Percentiles rank a stretch among this genome's conserved stretches.
Conservation (phyloP, 2,888 invertebrate species). For the Nysson spinosus region DNA sequence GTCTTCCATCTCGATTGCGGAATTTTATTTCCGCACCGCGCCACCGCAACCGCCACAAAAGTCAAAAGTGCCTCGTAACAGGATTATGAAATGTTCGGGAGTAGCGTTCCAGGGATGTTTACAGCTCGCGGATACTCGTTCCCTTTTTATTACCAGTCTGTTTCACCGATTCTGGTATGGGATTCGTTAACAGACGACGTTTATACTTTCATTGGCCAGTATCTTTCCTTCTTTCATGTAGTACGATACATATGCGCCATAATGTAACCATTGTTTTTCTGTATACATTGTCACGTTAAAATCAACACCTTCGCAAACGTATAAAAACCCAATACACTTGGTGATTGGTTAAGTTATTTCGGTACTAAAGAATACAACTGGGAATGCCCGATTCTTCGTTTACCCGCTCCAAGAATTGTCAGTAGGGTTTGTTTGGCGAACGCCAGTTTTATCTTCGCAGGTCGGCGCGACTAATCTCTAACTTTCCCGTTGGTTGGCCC, state of each 20-base stretch:
- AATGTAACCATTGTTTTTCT: constrained; percentile 42
- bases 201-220: constrained; percentile 52
- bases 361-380: no score
- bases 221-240: constrained; percentile 39
- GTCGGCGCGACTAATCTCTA: constrained; percentile 25
- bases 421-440: constrained; percentile 35
- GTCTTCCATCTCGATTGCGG: constrained; percentile 47
- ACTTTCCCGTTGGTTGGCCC: constrained; percentile 14
- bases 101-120: constrained; percentile 59
- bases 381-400: neutral
- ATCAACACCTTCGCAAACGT: neutral
- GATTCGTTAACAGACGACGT: constrained; percentile 57
- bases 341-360: no score
- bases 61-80: constrained; percentile 62
- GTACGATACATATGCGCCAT: constrained; percentile 10
- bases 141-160: constrained; percentile 54
- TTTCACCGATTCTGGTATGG: constrained; percentile 60
- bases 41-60: constrained; percentile 50
- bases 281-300: no score
- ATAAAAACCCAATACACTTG: no score
- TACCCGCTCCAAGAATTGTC: neutral
- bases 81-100: constrained; percentile 64
- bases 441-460: constrained; percentile 30
- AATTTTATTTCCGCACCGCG: constrained; percentile 55
- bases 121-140: constrained; percentile 60